phyloP scores from a whole-genome alignment of 2,113 vertebrate genomes.

The Tupaia chinensis region DNA sequence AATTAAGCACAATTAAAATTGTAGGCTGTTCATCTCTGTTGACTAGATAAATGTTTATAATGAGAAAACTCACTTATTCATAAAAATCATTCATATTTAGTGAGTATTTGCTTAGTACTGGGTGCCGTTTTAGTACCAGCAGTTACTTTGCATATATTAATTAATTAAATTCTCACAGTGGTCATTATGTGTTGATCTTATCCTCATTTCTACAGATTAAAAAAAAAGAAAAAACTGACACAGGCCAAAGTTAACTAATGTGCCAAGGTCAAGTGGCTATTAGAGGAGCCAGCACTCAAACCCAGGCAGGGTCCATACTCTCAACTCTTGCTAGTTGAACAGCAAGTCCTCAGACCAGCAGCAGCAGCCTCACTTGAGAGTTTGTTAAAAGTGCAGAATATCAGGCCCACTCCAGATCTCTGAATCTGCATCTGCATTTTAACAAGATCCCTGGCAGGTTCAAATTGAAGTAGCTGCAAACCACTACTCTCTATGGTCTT shows the following conservation, averaged over 20 bases:
- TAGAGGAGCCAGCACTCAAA: not conserved
- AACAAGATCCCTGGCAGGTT: not conserved
- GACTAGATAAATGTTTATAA: conserved; percentile 78
- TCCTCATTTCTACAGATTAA: not conserved
- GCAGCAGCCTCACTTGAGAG: not conserved
- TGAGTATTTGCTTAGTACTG: not conserved
- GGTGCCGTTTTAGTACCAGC: not conserved
- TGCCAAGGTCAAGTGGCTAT: not conserved
- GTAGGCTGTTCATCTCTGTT: conserved; percentile 77
- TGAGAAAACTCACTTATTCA: conserved; percentile 75
- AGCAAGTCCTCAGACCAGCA: not conserved
- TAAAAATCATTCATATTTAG: not conserved
- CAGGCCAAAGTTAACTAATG: not conserved
- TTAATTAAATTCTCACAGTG: conserved; percentile 10
- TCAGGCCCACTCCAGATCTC: not conserved
- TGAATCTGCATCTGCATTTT: not conserved
- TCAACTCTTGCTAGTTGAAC: not conserved
- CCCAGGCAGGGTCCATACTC: not conserved
- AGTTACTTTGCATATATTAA: not conserved
- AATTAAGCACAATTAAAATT: conserved; percentile 84
- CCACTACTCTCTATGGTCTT: not conserved
- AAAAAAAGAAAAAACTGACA: not conserved
- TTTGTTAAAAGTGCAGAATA: not conserved
- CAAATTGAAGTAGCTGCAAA: not conserved
- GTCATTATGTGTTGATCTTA: not conserved